Evolutionary conservation across 1,140 invertebrate species (phyloP).

Genomic region (Planococcus citri): DNA sequence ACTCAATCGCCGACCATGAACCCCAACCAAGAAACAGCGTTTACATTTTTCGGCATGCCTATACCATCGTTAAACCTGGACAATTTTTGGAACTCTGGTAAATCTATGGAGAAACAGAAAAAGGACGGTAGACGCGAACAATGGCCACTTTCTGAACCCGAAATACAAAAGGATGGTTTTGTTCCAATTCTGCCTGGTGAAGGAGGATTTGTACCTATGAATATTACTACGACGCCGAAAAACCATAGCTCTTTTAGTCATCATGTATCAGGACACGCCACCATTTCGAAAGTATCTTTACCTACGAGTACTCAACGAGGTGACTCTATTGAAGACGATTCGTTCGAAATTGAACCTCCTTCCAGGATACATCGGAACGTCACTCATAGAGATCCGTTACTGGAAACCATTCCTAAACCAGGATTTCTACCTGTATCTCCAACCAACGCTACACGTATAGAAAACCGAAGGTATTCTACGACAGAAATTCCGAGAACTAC

Average conservation of each 20-base stretch:
- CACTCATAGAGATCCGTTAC: neutral
- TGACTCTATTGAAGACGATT: neutral
- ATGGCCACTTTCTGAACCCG: constrained; percentile 33
- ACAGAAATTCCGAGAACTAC: neutral
- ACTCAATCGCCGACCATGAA: neutral
- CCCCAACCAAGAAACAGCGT: constrained; percentile 40
- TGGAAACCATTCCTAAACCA: neutral
- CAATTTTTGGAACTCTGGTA: constrained; percentile 43
- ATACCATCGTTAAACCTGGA: constrained; percentile 56
- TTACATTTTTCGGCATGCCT: constrained; percentile 73
- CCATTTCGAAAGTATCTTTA: constrained; percentile 21
- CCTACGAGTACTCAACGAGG: constrained; percentile 9
- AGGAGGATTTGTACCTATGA: constrained; percentile 52
- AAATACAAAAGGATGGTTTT: constrained; percentile 25
- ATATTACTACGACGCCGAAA: constrained; percentile 5
- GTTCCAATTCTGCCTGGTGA: constrained; percentile 22
- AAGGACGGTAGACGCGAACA: constrained; percentile 34
- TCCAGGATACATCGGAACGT: neutral
- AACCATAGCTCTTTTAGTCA: neutral
- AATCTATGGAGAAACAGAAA: constrained; percentile 31
- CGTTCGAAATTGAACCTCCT: constrained; percentile 15
- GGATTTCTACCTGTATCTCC: neutral
- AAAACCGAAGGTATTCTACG: neutral
- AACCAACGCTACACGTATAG: neutral
- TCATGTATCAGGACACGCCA: constrained; percentile 16